phyloP scores from a whole-genome alignment of 1,140 invertebrate genomes.

The Neotoxoptera formosana region DNA sequence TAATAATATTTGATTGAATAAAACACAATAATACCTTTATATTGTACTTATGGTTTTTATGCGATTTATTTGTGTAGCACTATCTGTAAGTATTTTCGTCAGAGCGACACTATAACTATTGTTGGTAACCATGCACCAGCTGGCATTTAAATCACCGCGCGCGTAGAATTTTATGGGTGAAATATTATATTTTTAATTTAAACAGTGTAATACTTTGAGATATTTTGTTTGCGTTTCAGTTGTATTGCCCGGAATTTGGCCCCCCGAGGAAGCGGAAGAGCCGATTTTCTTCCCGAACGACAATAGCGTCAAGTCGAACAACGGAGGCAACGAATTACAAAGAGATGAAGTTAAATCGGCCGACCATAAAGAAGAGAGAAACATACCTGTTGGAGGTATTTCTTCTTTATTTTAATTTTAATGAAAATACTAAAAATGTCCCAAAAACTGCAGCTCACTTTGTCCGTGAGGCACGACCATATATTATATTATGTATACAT shows the following conservation, averaged over 20 bases:
- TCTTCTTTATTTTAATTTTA: background rate
- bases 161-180: background rate
- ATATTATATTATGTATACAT: background rate
- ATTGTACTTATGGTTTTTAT: background rate
- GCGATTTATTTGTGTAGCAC: background rate
- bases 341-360: conserved; percentile 47
- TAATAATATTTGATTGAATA: background rate
- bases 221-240: conserved; percentile 39
- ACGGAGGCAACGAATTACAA: conserved; percentile 46
- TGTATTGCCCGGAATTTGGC: conserved; percentile 26
- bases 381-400: conserved; percentile 53
- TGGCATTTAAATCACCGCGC: background rate
- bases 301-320: conserved; percentile 52
- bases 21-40: background rate
- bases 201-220: background rate
- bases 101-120: background rate
- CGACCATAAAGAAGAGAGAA: conserved; percentile 51
- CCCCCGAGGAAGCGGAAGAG: conserved; percentile 48
- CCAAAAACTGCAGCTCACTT: background rate
- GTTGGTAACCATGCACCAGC: background rate
- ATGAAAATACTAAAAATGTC: background rate
- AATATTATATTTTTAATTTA: conserved; percentile 3
- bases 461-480: background rate
- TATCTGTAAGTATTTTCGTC: background rate
- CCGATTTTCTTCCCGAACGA: conserved; percentile 44